phyloP scores from a whole-genome alignment of 1,140 invertebrate species.

The Dolichoris vasculosae region DNA sequence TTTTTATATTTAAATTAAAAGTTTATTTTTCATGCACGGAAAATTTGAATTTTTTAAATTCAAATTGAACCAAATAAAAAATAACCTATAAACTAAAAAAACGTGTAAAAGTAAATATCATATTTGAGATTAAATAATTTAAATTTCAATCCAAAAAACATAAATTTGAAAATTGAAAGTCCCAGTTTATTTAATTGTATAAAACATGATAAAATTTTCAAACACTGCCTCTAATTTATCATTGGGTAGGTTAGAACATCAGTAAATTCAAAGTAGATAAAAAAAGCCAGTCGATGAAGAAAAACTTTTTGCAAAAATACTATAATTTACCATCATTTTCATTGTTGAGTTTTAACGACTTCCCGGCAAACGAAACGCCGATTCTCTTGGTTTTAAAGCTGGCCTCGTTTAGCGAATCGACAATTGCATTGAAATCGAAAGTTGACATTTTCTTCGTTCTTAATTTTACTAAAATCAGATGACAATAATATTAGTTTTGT shows the following conservation, averaged over 20 bases:
- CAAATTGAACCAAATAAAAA: background rate
- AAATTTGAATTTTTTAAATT: too few relatives aligned
- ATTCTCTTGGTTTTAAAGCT: conserved; percentile 53
- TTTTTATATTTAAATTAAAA: too few relatives aligned
- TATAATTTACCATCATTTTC: conserved; percentile 78
- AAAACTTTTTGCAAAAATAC: background rate
- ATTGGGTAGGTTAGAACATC: background rate
- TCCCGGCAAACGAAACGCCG: conserved; percentile 81
- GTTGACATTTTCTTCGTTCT: conserved; percentile 58
- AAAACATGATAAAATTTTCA: too few relatives aligned
- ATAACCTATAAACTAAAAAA: background rate
- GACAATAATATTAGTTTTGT: background rate
- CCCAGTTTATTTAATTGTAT: too few relatives aligned
- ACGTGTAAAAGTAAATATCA: background rate
- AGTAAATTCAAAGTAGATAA: background rate
- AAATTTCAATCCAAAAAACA: too few relatives aligned
- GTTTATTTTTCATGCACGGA: too few relatives aligned
- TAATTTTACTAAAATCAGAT: background rate
- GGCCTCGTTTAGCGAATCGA: conserved; percentile 60
- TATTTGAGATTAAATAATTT: too few relatives aligned
- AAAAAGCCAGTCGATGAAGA: background rate
- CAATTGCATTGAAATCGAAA: conserved; percentile 67
- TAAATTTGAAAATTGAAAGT: too few relatives aligned
- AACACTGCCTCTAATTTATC: background rate
- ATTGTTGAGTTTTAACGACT: conserved; percentile 80